Conservation (phyloP, 2,113 vertebrate genomes). For the Danionella cerebrum region DNA sequence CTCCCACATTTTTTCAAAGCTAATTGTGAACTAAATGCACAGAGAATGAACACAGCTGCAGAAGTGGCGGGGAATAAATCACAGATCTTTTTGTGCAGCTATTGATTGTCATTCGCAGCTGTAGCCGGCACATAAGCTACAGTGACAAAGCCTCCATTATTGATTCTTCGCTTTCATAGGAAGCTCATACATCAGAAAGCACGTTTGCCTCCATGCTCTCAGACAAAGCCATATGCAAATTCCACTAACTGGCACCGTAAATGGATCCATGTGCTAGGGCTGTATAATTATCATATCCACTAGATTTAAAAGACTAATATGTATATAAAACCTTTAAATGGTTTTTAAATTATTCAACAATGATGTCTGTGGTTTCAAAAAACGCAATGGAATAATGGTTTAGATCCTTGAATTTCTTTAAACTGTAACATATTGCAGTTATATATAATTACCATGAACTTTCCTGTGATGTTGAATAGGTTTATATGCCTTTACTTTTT, state of each 20-base stretch:
- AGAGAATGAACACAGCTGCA: slow-evolving; percentile 47
- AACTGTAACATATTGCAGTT: too few species aligned
- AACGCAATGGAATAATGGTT: too few species aligned
- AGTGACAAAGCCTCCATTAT: slow-evolving; percentile 53
- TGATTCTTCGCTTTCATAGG: slow-evolving; percentile 46
- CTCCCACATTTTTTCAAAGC: too few species aligned
- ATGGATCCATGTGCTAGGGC: slow-evolving; percentile 14
- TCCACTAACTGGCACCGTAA: slow-evolving; percentile 29
- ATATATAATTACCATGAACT: too few species aligned
- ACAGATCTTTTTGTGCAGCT: slow-evolving; percentile 31
- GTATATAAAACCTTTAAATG: slow-evolving; percentile 25
- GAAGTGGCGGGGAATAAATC: slow-evolving; percentile 49
- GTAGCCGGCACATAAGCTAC: slow-evolving; percentile 36
- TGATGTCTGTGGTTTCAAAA: too few species aligned
- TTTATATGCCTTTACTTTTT: too few species aligned
- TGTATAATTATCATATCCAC: slow-evolving; percentile 37
- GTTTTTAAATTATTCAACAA: slow-evolving; percentile 18
- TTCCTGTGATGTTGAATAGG: too few species aligned
- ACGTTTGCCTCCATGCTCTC: slow-evolving; percentile 26
- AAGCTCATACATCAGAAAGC: slow-evolving; percentile 48
- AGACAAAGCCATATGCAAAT: slow-evolving; percentile 39
- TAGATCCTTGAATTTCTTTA: too few species aligned
- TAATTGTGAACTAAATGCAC: too few species aligned
- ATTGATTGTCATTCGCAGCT: slow-evolving; percentile 49
- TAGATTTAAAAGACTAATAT: slow-evolving; percentile 25